Conservation (phyloP, 2,888 invertebrate genomes). For the Brachypalpus laphriformis region DNA sequence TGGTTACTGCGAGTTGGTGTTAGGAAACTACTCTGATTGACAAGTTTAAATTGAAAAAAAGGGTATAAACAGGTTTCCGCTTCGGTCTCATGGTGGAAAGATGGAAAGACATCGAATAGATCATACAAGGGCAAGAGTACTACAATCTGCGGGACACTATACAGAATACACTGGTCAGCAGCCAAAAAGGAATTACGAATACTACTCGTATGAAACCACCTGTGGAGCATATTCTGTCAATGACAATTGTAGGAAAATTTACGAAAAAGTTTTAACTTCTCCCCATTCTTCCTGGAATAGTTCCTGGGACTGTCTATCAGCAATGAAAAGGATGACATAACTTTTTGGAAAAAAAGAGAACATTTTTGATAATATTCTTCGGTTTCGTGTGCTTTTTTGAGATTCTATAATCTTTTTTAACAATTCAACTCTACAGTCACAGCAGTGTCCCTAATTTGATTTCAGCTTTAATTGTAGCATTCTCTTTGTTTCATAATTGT, state of each 20-base stretch:
- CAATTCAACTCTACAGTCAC: neutral
- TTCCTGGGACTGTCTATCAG: conserved; percentile 1
- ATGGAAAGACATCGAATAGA: neutral
- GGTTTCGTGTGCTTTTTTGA: neutral
- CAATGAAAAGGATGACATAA: conserved; percentile 19
- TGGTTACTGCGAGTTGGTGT: neutral
- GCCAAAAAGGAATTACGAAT: conserved; percentile 5
- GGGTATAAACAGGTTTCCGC: neutral
- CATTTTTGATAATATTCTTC: conserved; percentile 1
- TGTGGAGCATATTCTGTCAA: conserved; percentile 52
- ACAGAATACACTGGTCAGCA: conserved; percentile 6
- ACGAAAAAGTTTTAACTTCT: conserved; percentile 44
- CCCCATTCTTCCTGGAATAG: neutral
- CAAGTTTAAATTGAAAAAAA: neutral
- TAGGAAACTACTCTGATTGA: neutral
- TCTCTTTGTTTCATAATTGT: conserved; percentile 25
- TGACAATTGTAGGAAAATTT: conserved; percentile 44
- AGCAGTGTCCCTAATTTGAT: conserved; percentile 28
- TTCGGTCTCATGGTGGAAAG: neutral
- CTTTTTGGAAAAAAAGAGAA: conserved; percentile 11
- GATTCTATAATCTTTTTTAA: neutral
- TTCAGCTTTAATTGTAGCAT: neutral
- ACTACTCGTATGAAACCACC: conserved; percentile 36
- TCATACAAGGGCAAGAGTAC: conserved; percentile 16
- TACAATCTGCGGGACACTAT: neutral